Evolutionary conservation across 2,888 invertebrate genomes (phyloP), one percentile per base, ranked within the genome.

Genomic region (Agrotis ipsilon): DNA sequence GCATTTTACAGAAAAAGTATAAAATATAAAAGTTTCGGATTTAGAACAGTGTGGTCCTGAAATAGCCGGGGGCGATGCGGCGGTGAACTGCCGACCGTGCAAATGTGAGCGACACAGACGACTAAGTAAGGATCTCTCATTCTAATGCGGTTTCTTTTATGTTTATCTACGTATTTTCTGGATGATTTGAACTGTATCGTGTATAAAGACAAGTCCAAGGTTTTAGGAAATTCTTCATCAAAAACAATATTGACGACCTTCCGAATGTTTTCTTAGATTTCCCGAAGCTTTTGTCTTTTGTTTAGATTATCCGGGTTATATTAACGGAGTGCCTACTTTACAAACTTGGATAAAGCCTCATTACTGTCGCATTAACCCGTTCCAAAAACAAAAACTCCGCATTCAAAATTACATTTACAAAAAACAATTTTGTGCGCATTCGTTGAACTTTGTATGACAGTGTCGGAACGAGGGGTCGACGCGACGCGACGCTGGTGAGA

Each of bases 401-500:
- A 72, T 67, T 61, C 57, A 75, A 74, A 83, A 68, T 67, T 61
- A 54, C 64, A 65, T 55, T 75, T 69, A 70, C 64, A 77, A 68
- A 68, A 63, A 82, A 69, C 73, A 81, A 76, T 84, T 80, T 68
- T 45, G 74, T 71, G 72, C 67, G 68, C 67, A 73, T 68, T 72
- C 65, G 79, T 74, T 79, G 79, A 84, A 81, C 83, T 79, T 79
- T 77, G 71, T 74, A 67, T 78, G 80, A 80, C 77, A 77, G 73
- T 83, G 73, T 82, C 79, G 79, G 78, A 80, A 64, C 69, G 68
- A 68, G 70, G 67, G 69, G 76, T 18, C 32, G 62, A 70, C 52
- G 14, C 69, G 73, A 21, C 63, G 72, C 77, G 75, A 66, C 69
- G 70, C 21, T 57, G 66, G 70, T 60, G 61, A 63, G 65, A 65